Base-by-base conservation (phyloP, 1,140 invertebrate genomes). In the Rhizoglyphus robini region DNA sequence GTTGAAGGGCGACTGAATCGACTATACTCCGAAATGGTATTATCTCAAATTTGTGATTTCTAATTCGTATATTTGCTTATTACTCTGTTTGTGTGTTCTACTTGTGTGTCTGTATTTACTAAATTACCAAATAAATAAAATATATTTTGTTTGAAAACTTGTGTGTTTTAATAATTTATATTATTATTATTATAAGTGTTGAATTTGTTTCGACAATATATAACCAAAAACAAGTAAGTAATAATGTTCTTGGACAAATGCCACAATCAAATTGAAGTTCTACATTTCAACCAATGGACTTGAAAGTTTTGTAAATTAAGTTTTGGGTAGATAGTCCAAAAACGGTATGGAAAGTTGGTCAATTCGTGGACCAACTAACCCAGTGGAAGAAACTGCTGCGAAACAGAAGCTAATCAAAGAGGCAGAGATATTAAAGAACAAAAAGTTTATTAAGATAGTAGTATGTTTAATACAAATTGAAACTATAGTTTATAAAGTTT, bases 1-100 rank as follows among this genome's bases (percentile, higher is more conserved):
- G 72, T 75, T 3, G 72, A 75, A 63, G 74, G 74, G 2, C 63
- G 68, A 11, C 70, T 75, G 29, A 75, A 75, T 64, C 71, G 73
- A 1, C 65, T 71, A 27, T 75, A 75, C 63, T 70, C 71, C 27
- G 73, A 75, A 65, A 74, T 75, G 20, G 65, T 75, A 25, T 66
- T 75, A 38, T 72, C 70, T 65, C 25, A 68, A 31, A 54, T 75
- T 18, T 75, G 74, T 59, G 20, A 46, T 25, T 63, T 27, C 18
- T 1, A 11, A 49, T 11, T 11, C 47, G 25, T 20, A 49, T 5
- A 41, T 41, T 41, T 41, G 8, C 18, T 18, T 41, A 41, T 41
- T n/a, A n/a, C n/a, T n/a, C n/a, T 41, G 36, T 11, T 41, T 41
- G 36, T 41, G 18, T 41, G 18, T 41, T 11, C 8, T 41, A 41